A percentile compares a stretch with the other conserved stretches of the same genome.
These are phyloP conservation scores for Pseudochirops cupreus DNA, from an alignment of 2,797 vertebrate genomes.

Conservation along the genomic window DNA sequence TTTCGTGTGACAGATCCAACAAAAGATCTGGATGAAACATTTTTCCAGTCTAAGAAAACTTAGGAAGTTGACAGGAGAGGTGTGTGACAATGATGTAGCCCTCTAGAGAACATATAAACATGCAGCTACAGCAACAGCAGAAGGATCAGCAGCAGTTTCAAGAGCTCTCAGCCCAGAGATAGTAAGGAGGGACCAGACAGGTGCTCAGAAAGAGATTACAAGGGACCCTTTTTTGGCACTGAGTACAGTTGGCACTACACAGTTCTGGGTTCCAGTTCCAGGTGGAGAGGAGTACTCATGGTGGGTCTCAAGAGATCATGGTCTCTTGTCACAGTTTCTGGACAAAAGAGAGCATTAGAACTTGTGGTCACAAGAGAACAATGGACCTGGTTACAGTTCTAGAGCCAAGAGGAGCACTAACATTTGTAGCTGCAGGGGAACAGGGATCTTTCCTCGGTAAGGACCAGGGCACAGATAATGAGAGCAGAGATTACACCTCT, in stretches of 20 bases:
- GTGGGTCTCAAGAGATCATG: neutral
- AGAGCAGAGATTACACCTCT: neutral
- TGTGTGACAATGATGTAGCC: neutral
- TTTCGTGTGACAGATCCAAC: neutral
- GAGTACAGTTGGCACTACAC: neutral
- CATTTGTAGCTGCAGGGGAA: neutral
- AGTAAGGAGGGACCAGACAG: neutral
- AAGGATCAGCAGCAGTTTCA: neutral
- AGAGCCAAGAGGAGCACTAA: neutral
- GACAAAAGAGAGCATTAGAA: neutral
- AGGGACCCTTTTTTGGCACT: neutral
- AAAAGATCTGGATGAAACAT: neutral
- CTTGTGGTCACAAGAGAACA: neutral
- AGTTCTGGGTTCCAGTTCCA: neutral
- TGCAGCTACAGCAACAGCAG: neutral
- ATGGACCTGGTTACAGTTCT: neutral
- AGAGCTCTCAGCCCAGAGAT: neutral
- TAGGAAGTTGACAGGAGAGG: neutral
- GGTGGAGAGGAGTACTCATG: neutral
- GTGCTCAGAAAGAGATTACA: neutral
- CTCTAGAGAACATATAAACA: neutral
- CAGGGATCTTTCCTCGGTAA: neutral
- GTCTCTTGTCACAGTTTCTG: neutral
- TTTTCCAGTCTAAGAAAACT: neutral
- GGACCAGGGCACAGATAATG: neutral